Base-by-base conservation (phyloP, 2,797 vertebrate species). In the Simalia tracyae region DNA sequence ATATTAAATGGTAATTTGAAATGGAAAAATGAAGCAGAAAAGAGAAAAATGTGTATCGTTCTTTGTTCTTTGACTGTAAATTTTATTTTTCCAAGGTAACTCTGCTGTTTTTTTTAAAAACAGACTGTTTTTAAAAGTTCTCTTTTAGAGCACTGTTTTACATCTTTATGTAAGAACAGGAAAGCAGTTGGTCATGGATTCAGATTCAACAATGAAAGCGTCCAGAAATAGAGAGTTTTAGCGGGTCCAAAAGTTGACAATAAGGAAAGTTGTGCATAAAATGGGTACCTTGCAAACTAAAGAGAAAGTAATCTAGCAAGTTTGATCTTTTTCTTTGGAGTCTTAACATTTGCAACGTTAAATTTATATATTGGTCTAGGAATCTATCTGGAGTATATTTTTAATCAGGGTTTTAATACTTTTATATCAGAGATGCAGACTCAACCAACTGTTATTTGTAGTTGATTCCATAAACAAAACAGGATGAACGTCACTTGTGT, bases 391-490 rank as follows among this genome's bases (percentile, higher is more conserved):
- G 85, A 72, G n/a, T n/a, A n/a, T 92, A 56, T 42, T 26, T 3
- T 9, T 91, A 11, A 94, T 89, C 19, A 84, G 3, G 1, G 68
- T 81, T 93, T 19, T 87, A 15, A 17, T 91, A 2, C 14, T 22
- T 5, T 60, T 84, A 91, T 94, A 86, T 68, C 61, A 46, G 66
- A 93, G 7, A 92, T 84, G 8, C 26, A 92, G 95, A 93, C n/a
- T 4, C 66, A 87, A 85, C 85, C 72, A 93, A 54, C 22, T 28
- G 90, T 90, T 81, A 90, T 94, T 93, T 94, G 54, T 91, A 50
- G 81, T 95, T 95, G 59, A 88, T 91, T 94, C 89, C 89, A 85
- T 91, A 91, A 87, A 59, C 92, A 92, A 36, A 94, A 15, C 31
- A 81, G 89, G 92, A n/a, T 2, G 0, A 22, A 24, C 94, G 22